These are phyloP conservation scores for Litocranius walleri DNA, from an alignment of 2,113 vertebrate species.

Conservation along the genomic window DNA sequence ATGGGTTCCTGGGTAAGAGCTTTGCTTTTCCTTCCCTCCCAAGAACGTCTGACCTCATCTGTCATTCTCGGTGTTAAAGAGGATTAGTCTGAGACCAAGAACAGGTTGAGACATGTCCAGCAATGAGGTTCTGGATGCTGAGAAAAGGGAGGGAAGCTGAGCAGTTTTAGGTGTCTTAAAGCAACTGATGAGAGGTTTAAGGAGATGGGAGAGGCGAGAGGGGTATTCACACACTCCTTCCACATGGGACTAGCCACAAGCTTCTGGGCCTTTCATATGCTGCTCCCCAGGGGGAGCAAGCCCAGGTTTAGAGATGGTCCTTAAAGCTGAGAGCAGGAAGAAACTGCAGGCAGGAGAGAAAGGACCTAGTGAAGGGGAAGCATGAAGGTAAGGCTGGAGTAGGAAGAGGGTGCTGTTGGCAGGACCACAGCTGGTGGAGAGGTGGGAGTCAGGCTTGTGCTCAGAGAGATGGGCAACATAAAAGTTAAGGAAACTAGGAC, in stretches of 20 bases:
- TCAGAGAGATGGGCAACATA: not conserved
- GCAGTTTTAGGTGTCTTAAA: conserved; percentile 68
- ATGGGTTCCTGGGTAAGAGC: conserved; percentile 63
- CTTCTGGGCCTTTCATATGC: not conserved
- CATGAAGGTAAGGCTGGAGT: not conserved
- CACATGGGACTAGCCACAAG: not conserved
- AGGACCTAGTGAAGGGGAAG: not conserved
- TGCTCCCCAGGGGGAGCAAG: not conserved
- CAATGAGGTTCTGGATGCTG: conserved; percentile 50
- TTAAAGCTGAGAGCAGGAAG: not conserved
- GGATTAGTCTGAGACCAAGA: conserved; percentile 77
- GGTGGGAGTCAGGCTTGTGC: too few species aligned
- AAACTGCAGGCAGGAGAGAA: not conserved
- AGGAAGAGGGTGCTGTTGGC: not conserved
- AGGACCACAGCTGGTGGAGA: not conserved
- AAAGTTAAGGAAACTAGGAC: not conserved
- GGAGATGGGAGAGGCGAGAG: not conserved
- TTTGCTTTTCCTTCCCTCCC: conserved; percentile 22
- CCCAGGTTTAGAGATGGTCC: not conserved
- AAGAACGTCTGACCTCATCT: conserved; percentile 77
- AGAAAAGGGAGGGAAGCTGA: conserved; percentile 63
- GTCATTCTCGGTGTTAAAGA: conserved; percentile 62
- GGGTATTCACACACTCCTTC: too few species aligned
- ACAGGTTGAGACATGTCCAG: conserved; percentile 75
- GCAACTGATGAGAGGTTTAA: conserved; percentile 30